Percentiles rank a stretch among this genome's conserved stretches.
These are phyloP conservation scores for Thelaira solivaga DNA, from an alignment of 2,888 invertebrate genomes.

Conservation along the genomic window DNA sequence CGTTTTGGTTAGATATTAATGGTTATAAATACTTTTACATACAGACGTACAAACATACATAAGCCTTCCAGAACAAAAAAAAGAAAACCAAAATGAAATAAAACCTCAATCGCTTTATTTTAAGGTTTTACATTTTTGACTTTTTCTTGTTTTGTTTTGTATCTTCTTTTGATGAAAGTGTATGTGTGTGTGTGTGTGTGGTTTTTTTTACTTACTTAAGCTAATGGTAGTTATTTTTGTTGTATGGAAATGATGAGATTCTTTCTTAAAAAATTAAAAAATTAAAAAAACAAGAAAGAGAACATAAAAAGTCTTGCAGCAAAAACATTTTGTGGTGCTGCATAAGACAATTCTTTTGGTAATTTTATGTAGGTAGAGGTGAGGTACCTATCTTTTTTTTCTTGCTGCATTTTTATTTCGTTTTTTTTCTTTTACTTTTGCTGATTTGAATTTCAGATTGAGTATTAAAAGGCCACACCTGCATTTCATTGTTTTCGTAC, in stretches of 20 bases:
- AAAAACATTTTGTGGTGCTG: not conserved
- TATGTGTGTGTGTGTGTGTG: conserved; percentile 26
- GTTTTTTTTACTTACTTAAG: not conserved
- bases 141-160: not conserved
- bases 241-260: conserved; percentile 37
- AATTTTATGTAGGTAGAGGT: conserved; percentile 50
- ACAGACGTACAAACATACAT: too few species aligned
- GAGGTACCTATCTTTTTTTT: conserved; percentile 39
- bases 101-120: conserved; percentile 50
- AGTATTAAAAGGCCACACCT: conserved; percentile 66
- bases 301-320: conserved; percentile 32
- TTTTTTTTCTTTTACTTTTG: not conserved
- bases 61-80: conserved; percentile 32
- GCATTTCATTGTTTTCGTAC: conserved; percentile 61
- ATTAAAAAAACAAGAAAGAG: conserved; percentile 1
- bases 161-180: conserved; percentile 20
- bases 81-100: conserved; percentile 23
- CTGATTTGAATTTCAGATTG: conserved; percentile 66
- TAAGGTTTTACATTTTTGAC: conserved; percentile 28
- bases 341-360: conserved; percentile 17
- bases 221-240: conserved; percentile 37
- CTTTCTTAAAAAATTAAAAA: too few species aligned
- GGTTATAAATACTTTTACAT: conserved; percentile 49
- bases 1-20: conserved; percentile 52
- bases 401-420: conserved; percentile 20